Evolutionary conservation across 2,113 vertebrate species (phyloP), one percentile per base, ranked within the genome.

Genomic region (Myotis brandtii): DNA sequence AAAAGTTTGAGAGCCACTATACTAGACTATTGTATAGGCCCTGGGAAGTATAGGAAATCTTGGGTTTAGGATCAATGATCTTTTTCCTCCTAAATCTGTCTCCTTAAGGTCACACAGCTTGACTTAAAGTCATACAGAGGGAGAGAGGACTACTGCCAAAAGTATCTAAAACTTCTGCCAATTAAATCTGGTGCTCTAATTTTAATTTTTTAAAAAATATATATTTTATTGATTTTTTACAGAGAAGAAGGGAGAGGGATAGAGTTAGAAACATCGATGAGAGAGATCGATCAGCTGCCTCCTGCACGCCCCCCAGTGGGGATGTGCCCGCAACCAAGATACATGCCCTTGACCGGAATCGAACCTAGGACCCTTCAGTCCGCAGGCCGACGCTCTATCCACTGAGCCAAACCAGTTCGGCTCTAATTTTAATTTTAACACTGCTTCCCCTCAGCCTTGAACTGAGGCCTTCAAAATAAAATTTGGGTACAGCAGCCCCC

Each of bases 381-480:
- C 7, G 43, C 43, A 43, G 43, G 43, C 43, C 43, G 43, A 43
- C 1, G 43, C 43, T 43, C 43, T 43, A 43, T 43, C 43, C 43
- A 43, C 43, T 43, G 43, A 43, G 43, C 40, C 40, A 40, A 40
- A 40, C 40, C 40, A 3, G 40, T 43, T 43, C 8, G 43, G 43
- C 43, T 95, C 76, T 93, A 86, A 79, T 92, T 97, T 90, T 87
- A 95, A 95, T 89, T 95, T 77, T 93, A 54, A 96, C 82, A 92
- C 10, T 34, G 46, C 32, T 46, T 54, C 8, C 54, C n/a, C 46
- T 59, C 37, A 80, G 52, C 21, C 46, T 25, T 87, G 32, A 97
- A 97, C 62, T 64, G 30, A 94, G 10, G 43, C 85, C 96, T 96
- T 95, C 95, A 97, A 97, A 96, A 96, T 11, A 96, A 96, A 76